Evolutionary conservation across 2,113 vertebrate genomes (phyloP), one percentile per base, ranked within the genome.

Genomic region (Genyomyrus donnyi): DNA sequence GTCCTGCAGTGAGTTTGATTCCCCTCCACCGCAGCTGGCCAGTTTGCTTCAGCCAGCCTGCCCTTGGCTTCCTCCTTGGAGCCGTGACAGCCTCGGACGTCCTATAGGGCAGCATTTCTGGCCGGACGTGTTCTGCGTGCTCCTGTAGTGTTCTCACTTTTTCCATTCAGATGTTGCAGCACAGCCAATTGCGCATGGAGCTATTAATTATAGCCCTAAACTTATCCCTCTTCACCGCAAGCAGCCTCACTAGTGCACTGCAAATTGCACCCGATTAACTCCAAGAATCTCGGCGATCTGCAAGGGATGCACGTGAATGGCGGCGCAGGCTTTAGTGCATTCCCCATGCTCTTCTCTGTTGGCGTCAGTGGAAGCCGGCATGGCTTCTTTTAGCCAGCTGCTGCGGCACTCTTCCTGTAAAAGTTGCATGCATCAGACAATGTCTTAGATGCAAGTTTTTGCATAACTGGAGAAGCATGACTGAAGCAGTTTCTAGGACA

Each of bases 1-100:
- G 93, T 96, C 94, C 94, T 98, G 94, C 96, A 95, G 98, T 99
- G 98, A 99, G 98, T 99, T 93, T 93, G 94, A 84, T 62, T 27
- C 66, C 56, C 58, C 46, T 66, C 86, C 13, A 85, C 56, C 83
- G 52, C 31, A 48, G 77, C 42, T 87, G 74, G 90, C 62, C 92
- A 62, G 90, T 90, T 35, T 86, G 27, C 58, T 53, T 10, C 74
- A 89, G 83, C n/a, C 83, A 31, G 0, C 49, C 91, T 58, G 9
- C 31, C 31, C 31, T 15, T 7, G 21, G n/a, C 46, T 46, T 49
- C 58, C 83, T 77, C 3, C 11, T 24, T 50, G 27, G 62, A 80
- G 24, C 46, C 31, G 19, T 11, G 46, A 8, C 11, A 35, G 2
- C 87, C 10, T 13, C 4, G 0, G 17, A 45, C 46, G n/a, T 31